Evolutionary conservation across 2,113 vertebrate genomes (phyloP).

Genomic region (Cepphus grylle): DNA sequence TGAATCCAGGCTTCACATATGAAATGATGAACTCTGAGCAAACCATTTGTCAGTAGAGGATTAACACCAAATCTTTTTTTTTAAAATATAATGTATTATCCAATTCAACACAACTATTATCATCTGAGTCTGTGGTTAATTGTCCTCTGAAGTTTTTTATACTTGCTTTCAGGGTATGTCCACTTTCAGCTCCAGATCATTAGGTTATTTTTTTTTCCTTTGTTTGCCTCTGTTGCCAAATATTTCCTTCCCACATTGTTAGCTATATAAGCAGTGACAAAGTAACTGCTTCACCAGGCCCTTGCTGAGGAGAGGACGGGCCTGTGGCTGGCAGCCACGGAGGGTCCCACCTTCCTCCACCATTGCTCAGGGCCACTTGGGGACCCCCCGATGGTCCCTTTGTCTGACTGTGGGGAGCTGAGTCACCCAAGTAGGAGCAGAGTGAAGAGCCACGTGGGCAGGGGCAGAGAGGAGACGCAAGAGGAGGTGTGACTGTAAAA

Average conservation of each 20-base stretch:
- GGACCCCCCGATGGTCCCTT: background rate
- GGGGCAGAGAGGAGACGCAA: background rate
- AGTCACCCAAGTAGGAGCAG: rapidly evolving
- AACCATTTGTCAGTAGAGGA: background rate
- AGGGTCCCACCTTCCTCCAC: rapidly evolving
- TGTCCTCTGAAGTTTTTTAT: background rate
- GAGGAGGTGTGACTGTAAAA: background rate
- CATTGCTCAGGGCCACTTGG: rapidly evolving
- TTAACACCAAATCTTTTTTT: background rate
- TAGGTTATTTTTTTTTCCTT: background rate
- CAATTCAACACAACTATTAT: background rate
- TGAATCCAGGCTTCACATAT: background rate
- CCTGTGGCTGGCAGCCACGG: rapidly evolving
- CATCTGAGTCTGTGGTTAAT: background rate
- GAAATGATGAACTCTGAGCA: background rate
- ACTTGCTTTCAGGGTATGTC: background rate
- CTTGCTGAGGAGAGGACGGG: background rate
- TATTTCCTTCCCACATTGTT: background rate
- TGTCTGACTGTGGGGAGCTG: rapidly evolving
- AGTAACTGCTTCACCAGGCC: background rate
- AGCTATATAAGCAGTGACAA: background rate
- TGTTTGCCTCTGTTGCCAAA: background rate
- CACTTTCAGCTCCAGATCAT: background rate
- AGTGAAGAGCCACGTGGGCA: background rate
- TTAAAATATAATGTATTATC: background rate